A percentile compares a stretch with the other conserved stretches of the same genome.
Evolutionary conservation across 2,113 vertebrate species (phyloP).

Genomic region (Tursiops truncatus): DNA sequence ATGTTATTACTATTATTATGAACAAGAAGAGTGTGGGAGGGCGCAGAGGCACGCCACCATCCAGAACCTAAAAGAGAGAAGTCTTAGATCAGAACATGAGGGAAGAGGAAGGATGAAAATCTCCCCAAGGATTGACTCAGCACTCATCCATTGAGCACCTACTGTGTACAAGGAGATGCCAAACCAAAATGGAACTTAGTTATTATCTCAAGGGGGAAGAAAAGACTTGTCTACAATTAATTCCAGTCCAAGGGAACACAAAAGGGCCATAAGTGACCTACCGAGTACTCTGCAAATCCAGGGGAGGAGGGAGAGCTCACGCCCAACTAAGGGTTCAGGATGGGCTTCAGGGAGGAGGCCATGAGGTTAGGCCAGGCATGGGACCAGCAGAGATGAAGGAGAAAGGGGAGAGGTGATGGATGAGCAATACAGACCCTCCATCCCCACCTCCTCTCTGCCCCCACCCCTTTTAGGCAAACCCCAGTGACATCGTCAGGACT

Average conservation of each 20-base stretch:
- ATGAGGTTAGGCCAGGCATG: neutral
- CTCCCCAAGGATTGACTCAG: neutral
- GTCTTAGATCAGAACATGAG: neutral
- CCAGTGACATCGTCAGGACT: conserved; percentile 13
- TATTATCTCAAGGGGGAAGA: conserved; percentile 9
- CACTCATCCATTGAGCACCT: neutral
- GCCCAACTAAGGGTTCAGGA: neutral
- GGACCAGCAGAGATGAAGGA: neutral
- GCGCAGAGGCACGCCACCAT: neutral
- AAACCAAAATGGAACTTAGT: conserved; percentile 9
- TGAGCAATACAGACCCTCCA: neutral
- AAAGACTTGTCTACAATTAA: neutral
- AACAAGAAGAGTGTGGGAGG: conserved; percentile 14
- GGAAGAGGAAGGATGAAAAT: neutral
- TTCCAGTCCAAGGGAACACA: neutral
- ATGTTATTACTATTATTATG: neutral
- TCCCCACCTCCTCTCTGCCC: neutral
- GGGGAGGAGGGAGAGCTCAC: neutral
- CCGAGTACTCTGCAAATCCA: neutral
- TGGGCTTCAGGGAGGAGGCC: neutral
- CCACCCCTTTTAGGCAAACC: conserved; percentile 3
- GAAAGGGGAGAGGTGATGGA: neutral
- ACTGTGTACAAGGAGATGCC: neutral
- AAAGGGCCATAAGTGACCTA: neutral
- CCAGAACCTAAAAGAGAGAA: neutral